Conservation (phyloP, 2,113 vertebrate species). For the Thalassarche chlororhynchos region DNA sequence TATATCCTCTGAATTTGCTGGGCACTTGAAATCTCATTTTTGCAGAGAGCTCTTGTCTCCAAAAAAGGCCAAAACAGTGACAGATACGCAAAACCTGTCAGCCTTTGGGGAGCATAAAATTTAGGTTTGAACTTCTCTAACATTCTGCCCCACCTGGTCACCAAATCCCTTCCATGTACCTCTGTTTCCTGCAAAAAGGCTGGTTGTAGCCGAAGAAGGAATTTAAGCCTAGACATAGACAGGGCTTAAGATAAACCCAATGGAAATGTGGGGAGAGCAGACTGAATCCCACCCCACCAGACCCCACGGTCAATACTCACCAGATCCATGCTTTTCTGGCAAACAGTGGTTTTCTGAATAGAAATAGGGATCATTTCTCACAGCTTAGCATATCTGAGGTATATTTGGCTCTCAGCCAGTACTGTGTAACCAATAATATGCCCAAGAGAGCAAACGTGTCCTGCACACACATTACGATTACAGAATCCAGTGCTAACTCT, state of each 20-base stretch:
- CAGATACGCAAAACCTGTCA: background rate
- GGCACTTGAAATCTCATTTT: background rate
- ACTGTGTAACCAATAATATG: background rate
- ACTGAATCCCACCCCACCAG: background rate
- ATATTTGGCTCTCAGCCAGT: background rate
- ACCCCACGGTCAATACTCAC: accelerated
- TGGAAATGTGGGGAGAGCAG: background rate
- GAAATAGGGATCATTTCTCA: background rate
- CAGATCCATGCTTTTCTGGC: background rate
- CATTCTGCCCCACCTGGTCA: background rate
- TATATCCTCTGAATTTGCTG: background rate
- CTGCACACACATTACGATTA: background rate
- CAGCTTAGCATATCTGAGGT: background rate
- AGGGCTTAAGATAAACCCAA: background rate
- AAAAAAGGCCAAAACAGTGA: background rate
- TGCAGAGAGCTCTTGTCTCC: background rate
- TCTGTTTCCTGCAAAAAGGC: background rate
- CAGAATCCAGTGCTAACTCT: background rate
- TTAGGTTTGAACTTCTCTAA: background rate
- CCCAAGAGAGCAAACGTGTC: background rate
- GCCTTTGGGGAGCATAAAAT: background rate
- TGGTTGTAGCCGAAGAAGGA: background rate
- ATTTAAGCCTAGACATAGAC: background rate
- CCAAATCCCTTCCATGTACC: background rate
- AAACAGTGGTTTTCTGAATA: background rate